Base-by-base conservation (phyloP, 2,113 vertebrate species). In the Misgurnus anguillicaudatus region DNA sequence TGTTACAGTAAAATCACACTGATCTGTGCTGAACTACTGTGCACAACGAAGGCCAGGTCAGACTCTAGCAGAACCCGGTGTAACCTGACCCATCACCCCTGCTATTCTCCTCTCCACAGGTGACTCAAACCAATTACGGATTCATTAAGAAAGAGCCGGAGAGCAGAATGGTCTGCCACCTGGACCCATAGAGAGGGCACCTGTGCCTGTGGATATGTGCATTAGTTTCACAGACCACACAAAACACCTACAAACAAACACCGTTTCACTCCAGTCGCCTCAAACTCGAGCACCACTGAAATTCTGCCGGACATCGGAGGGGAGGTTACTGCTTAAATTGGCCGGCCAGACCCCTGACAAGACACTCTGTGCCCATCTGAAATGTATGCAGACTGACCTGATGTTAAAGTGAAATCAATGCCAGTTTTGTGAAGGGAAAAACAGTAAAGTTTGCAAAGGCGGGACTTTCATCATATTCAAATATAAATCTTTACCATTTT, bases 91-190 rank as follows among this genome's bases (percentile, higher is more conserved):
- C 62, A 14, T 45, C 78, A 85, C 85, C 85, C 89, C 87, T 86
- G 89, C 87, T 86, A 86, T 82, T 79, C 87, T 78, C 81, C 4
- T 57, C 91, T 85, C 92, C 16, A 84, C 86, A 84, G 92, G 92
- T 83, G 89, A 88, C 71, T 85, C 87, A 90, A 94, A 92, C 90
- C 91, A 93, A 93, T 93, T 93, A 93, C 91, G 86, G 77, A 89
- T 92, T 93, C 90, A 91, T 93, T 91, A 93, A 86, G 88, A 90
- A 88, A 89, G 88, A 89, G 80, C 89, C 87, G 89, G 88, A 87
- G 89, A 91, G 92, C 89, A 55, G 81, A 92, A 91, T 90, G 88
- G 88, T 85, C 85, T 76, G 67, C 92, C 92, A 93, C 90, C 92
- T 92, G 92, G 89, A 87, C 89, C 89, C 89, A 87, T 87, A 87